Percentiles rank a stretch among this genome's conserved stretches.
Evolutionary conservation across 2,888 invertebrate genomes (phyloP).

Genomic region (Apomyelois bistriatella): DNA sequence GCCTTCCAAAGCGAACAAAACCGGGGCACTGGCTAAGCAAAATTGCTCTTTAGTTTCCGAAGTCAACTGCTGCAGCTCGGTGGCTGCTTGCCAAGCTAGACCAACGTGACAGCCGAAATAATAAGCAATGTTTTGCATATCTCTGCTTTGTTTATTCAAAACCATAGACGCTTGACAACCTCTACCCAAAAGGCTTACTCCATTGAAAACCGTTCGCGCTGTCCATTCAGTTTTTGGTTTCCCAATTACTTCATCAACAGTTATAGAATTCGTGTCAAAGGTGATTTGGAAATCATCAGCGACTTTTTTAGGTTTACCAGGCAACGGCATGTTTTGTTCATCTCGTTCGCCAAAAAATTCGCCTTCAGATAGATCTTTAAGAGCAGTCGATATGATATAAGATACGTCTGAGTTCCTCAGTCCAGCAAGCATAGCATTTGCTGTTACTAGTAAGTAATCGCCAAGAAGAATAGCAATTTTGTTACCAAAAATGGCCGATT

Average conservation of each 20-base stretch:
- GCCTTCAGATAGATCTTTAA: slow-evolving; percentile 89
- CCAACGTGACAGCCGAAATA: slow-evolving; percentile 91
- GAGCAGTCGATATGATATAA: slow-evolving; percentile 88
- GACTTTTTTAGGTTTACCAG: slow-evolving; percentile 78
- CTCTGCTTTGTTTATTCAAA: slow-evolving; percentile 84
- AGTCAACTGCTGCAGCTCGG: slow-evolving; percentile 61
- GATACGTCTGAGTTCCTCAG: slow-evolving; percentile 86
- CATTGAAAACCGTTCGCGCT: slow-evolving; percentile 83
- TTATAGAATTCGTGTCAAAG: slow-evolving; percentile 62
- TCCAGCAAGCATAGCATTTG: slow-evolving; percentile 89
- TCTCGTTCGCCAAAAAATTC: slow-evolving; percentile 90
- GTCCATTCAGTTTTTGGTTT: slow-evolving; percentile 87
- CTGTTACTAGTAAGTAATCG: slow-evolving; percentile 90
- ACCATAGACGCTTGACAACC: slow-evolving; percentile 90
- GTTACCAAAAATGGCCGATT: slow-evolving; percentile 91
- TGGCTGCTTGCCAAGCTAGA: slow-evolving; percentile 87
- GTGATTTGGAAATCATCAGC: slow-evolving; percentile 53
- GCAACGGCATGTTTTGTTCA: slow-evolving; percentile 86
- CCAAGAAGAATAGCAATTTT: slow-evolving; percentile 93
- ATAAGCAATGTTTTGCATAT: slow-evolving; percentile 85
- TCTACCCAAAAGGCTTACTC: slow-evolving; percentile 83
- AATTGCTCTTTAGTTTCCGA: slow-evolving; percentile 84
- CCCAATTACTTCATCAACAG: slow-evolving; percentile 65
- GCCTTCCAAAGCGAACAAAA: slow-evolving; percentile 89
- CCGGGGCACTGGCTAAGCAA: slow-evolving; percentile 89